These are phyloP conservation scores for Carcharodon carcharias DNA, from an alignment of 2,797 vertebrate species.

Conservation along the genomic window DNA sequence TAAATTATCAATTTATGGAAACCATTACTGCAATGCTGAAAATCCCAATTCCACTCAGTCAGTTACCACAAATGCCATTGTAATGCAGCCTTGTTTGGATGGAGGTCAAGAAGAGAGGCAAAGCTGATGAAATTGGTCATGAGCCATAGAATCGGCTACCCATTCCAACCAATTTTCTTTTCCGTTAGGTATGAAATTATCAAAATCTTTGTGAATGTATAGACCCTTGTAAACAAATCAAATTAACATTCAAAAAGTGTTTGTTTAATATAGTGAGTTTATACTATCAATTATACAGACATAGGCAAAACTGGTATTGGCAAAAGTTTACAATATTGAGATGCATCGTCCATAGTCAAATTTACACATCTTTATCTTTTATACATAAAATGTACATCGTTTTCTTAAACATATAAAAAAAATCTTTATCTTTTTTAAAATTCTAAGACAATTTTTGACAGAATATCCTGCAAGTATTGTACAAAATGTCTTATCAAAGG, in stretches of 20 bases:
- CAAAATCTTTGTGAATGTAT: background rate
- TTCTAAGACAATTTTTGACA: background rate
- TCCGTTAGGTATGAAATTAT: too few relatives aligned
- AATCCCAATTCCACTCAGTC: background rate
- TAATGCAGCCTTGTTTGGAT: background rate
- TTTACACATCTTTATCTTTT: background rate
- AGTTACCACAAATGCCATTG: background rate
- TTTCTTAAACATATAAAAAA: background rate
- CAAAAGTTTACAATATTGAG: background rate
- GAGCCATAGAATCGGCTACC: background rate
- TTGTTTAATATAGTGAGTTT: background rate
- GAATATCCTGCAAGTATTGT: background rate
- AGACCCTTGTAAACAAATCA: background rate
- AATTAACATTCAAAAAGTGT: background rate
- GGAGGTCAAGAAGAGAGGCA: background rate
- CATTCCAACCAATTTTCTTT: background rate
- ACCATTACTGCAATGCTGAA: background rate
- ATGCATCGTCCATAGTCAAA: background rate
- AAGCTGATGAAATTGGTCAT: background rate
- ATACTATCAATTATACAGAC: background rate
- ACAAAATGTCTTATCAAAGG: background rate
- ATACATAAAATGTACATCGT: constrained; percentile 27
- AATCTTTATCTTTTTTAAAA: background rate
- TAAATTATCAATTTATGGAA: background rate
- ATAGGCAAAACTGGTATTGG: background rate